These are phyloP conservation scores for Odocoileus virginianus DNA, from an alignment of 2,113 vertebrate species.

Conservation along the genomic window DNA sequence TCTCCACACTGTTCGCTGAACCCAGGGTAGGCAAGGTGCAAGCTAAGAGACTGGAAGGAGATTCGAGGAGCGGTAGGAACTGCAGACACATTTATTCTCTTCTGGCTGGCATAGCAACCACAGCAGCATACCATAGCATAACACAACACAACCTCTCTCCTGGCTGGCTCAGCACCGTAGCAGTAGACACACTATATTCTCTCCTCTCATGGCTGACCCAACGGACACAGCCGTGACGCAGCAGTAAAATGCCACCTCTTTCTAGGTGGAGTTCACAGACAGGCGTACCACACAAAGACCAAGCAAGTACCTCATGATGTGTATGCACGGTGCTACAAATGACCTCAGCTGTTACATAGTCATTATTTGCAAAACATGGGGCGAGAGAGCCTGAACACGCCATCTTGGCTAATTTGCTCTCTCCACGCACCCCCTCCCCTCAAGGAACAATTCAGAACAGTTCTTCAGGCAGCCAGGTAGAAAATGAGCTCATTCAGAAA, in stretches of 20 bases:
- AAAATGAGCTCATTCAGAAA: not conserved
- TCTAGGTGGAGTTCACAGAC: not conserved
- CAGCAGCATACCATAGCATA: not conserved
- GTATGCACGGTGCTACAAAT: not conserved
- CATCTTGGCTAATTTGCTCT: not conserved
- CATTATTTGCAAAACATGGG: not conserved
- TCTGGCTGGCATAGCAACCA: not conserved
- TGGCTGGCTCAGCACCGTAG: not conserved
- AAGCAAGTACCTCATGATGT: not conserved
- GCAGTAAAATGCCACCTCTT: not conserved
- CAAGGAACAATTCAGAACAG: not conserved
- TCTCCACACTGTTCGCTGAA: not conserved
- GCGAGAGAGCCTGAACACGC: not conserved
- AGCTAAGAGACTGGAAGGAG: not conserved
- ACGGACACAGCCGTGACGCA: not conserved
- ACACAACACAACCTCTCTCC: not conserved
- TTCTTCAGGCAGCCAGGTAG: not conserved
- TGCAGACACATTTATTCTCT: not conserved
- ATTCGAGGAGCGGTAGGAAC: not conserved
- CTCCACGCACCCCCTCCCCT: rapidly evolving
- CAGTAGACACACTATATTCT: not conserved
- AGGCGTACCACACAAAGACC: rapidly evolving
- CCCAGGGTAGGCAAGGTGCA: not conserved
- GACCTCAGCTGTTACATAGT: not conserved
- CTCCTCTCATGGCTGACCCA: not conserved